Evolutionary conservation across 1,140 invertebrate species (phyloP).

Genomic region (Drosophila micromelanica): DNA sequence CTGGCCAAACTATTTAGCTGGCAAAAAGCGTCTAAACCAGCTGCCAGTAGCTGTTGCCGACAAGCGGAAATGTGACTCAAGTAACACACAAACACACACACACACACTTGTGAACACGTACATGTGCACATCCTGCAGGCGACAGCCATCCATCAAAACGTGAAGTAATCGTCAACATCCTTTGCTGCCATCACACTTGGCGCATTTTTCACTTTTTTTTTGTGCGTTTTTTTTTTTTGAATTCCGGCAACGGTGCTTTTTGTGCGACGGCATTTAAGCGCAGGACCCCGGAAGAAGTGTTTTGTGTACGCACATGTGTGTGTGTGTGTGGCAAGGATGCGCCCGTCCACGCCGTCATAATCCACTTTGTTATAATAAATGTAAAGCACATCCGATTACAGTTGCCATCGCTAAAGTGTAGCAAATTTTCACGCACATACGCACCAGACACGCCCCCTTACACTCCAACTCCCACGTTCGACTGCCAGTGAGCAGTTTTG

Average conservation of each 20-base stretch:
- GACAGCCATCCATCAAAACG: slow-evolving; percentile 68
- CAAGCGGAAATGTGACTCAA: slow-evolving; percentile 38
- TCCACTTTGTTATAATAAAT: slow-evolving; percentile 83
- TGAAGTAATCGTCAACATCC: slow-evolving; percentile 82
- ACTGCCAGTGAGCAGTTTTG: not conserved
- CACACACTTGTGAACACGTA: not conserved
- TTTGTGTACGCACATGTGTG: slow-evolving; percentile 20
- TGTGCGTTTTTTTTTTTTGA: slow-evolving; percentile 38
- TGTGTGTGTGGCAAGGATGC: slow-evolving; percentile 64
- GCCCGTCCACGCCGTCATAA: slow-evolving; percentile 66
- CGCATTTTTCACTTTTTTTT: slow-evolving; percentile 39
- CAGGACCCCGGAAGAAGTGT: slow-evolving; percentile 16
- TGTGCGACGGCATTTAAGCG: slow-evolving; percentile 35
- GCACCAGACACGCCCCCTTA: slow-evolving; percentile 8
- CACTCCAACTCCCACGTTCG: not conserved
- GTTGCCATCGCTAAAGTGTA: slow-evolving; percentile 78
- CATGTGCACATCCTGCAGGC: slow-evolving; percentile 32
- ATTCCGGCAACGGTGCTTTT: slow-evolving; percentile 55
- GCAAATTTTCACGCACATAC: slow-evolving; percentile 76
- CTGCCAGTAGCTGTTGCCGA: slow-evolving; percentile 15
- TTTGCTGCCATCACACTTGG: slow-evolving; percentile 60
- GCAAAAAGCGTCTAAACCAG: slow-evolving; percentile 9
- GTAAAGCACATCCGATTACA: slow-evolving; percentile 83
- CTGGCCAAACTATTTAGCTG: slow-evolving; percentile 43
- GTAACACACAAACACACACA: slow-evolving; percentile 19